A percentile compares a stretch with the other conserved stretches of the same genome.
Conservation (phyloP, 2,888 invertebrate species). For the Standfussiana lucernea region DNA sequence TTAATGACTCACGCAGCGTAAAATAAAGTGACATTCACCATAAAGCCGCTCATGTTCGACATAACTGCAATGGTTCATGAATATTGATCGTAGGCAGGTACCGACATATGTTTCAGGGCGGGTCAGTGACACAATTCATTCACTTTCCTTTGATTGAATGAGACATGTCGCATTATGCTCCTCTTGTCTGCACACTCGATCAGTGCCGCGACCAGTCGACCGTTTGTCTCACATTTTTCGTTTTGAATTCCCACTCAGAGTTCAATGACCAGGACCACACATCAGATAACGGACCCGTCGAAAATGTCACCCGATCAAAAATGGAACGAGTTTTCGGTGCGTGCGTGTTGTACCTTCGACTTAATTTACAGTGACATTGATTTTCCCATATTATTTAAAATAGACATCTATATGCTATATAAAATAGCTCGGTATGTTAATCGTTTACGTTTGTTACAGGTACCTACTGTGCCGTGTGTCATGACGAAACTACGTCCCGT, state of each 20-base stretch:
- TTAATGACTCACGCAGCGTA: constrained; percentile 66
- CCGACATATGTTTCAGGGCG: constrained; percentile 69
- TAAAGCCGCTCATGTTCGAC: constrained; percentile 66
- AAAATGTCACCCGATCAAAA: constrained; percentile 73
- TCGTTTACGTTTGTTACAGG: constrained; percentile 77
- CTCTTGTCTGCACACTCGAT: constrained; percentile 68
- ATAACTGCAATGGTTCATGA: constrained; percentile 72
- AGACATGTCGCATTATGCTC: constrained; percentile 74
- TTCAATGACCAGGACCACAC: constrained; percentile 74
- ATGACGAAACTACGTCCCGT: constrained; percentile 70
- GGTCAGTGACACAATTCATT: constrained; percentile 79
- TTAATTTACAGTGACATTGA: constrained; percentile 72
- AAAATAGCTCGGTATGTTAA: constrained; percentile 68
- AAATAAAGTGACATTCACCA: constrained; percentile 69
- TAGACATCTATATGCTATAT: constrained; percentile 64
- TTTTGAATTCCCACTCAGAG: constrained; percentile 71
- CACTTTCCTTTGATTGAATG: constrained; percentile 84
- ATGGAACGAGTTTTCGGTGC: constrained; percentile 74
- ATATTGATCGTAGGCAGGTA: constrained; percentile 75
- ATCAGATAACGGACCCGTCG: constrained; percentile 73
- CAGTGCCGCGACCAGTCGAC: constrained; percentile 50
- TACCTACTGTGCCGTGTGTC: constrained; percentile 73
- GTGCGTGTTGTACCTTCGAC: constrained; percentile 65
- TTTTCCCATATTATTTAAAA: constrained; percentile 71
- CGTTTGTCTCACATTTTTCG: constrained; percentile 69